Percentiles rank a stretch among this genome's conserved stretches.
These are phyloP conservation scores for Rutilus rutilus DNA, from an alignment of 2,113 vertebrate species.

Conservation along the genomic window DNA sequence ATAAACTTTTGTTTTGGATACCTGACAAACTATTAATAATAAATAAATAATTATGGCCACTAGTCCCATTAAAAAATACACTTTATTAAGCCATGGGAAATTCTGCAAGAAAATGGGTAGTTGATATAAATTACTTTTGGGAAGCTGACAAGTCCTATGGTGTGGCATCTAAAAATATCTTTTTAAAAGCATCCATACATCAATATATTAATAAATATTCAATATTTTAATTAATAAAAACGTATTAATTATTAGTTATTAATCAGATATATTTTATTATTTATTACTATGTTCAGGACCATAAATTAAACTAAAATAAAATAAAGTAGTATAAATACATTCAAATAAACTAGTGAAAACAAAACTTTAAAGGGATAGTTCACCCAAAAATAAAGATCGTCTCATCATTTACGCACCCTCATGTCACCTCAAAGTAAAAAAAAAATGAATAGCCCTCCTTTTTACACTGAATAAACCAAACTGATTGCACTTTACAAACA, in stretches of 20 bases:
- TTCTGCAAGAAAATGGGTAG: background rate
- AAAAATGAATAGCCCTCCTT: slow-evolving; percentile 1
- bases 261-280: too few relatives aligned
- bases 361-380: too few relatives aligned
- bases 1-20: background rate
- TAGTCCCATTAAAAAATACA: background rate
- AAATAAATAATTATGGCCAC: background rate
- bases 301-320: too few relatives aligned
- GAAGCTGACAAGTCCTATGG: background rate
- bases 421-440: slow-evolving; percentile 18
- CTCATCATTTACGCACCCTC: too few relatives aligned
- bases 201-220: too few relatives aligned
- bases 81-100: background rate
- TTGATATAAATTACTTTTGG: background rate
- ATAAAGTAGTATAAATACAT: too few relatives aligned
- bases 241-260: too few relatives aligned
- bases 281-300: too few relatives aligned
- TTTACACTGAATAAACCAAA: slow-evolving; percentile 5
- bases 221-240: too few relatives aligned
- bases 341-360: too few relatives aligned
- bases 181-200: background rate
- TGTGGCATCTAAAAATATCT: background rate
- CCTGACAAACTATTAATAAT: background rate
- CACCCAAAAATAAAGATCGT: too few relatives aligned
- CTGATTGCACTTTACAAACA: slow-evolving; percentile 31